Percentiles rank a stretch among this genome's conserved stretches.
Conservation (phyloP, 2,113 vertebrate genomes). For the Zapornia atra region DNA sequence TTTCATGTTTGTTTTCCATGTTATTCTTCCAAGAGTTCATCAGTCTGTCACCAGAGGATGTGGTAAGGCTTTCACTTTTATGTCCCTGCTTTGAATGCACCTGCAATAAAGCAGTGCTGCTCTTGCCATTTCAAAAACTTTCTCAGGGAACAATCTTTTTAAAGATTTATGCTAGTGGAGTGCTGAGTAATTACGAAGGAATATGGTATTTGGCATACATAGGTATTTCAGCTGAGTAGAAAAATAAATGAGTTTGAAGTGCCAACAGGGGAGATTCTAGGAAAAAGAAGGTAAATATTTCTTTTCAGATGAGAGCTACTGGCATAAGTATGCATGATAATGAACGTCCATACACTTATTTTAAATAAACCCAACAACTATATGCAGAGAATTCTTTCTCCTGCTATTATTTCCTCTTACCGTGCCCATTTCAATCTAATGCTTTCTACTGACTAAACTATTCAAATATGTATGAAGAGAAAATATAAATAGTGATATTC, state of each 20-base stretch:
- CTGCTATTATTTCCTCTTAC: not conserved
- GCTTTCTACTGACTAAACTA: not conserved
- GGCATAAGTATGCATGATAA: not conserved
- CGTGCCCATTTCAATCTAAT: not conserved
- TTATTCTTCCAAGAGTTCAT: not conserved
- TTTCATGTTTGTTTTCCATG: not conserved
- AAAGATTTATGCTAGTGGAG: not conserved
- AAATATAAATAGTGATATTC: not conserved
- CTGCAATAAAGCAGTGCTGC: not conserved
- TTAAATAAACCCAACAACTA: not conserved
- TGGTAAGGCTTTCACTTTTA: not conserved
- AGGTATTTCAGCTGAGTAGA: not conserved
- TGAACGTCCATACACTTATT: rapidly evolving
- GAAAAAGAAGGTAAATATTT: not conserved
- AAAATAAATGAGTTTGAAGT: not conserved
- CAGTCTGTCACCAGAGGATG: not conserved
- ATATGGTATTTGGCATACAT: not conserved
- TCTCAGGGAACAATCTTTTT: not conserved
- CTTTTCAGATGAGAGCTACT: not conserved
- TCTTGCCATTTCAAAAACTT: not conserved
- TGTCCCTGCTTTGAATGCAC: not conserved
- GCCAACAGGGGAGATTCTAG: not conserved
- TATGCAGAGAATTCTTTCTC: not conserved
- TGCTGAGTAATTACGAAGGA: not conserved
- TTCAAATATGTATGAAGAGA: not conserved